A percentile compares a stretch with the other conserved stretches of the same genome.
Conservation (phyloP, 2,888 invertebrate species). For the Teleiodes luculella region DNA sequence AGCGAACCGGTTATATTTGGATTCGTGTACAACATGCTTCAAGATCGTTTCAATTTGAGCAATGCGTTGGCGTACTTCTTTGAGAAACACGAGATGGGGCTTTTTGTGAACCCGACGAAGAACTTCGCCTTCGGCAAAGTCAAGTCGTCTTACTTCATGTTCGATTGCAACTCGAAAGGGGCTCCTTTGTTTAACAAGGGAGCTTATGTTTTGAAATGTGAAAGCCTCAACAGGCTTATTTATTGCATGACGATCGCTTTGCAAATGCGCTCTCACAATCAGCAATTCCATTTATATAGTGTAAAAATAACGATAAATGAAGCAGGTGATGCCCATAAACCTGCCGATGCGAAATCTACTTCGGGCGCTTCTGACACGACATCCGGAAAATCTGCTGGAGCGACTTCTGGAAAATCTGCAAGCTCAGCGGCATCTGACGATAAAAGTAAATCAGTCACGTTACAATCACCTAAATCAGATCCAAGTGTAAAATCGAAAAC, state of each 20-base stretch:
- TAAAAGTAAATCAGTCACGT: neutral
- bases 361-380: neutral
- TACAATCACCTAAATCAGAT: neutral
- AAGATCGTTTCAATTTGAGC: constrained; percentile 80
- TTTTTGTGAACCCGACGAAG: constrained; percentile 74
- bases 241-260: constrained; percentile 81
- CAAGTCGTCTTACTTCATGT: constrained; percentile 81
- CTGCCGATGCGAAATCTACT: too few relatives aligned
- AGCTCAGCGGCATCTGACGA: neutral
- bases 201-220: constrained; percentile 80
- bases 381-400: neutral
- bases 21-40: constrained; percentile 77
- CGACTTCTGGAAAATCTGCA: neutral
- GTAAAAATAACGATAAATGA: constrained; percentile 9
- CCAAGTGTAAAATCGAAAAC: neutral
- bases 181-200: constrained; percentile 79
- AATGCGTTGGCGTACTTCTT: constrained; percentile 81
- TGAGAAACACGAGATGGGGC: constrained; percentile 69
- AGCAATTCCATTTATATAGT: constrained; percentile 73
- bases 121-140: constrained; percentile 75
- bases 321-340: too few relatives aligned
- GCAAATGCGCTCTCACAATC: constrained; percentile 74
- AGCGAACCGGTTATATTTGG: constrained; percentile 79
- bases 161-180: constrained; percentile 81
- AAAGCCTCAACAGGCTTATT: constrained; percentile 78